Percentiles rank a stretch among this genome's conserved stretches.
These are phyloP conservation scores for Drosophila nigritarsus DNA, from an alignment of 2,888 invertebrate genomes.

Conservation along the genomic window DNA sequence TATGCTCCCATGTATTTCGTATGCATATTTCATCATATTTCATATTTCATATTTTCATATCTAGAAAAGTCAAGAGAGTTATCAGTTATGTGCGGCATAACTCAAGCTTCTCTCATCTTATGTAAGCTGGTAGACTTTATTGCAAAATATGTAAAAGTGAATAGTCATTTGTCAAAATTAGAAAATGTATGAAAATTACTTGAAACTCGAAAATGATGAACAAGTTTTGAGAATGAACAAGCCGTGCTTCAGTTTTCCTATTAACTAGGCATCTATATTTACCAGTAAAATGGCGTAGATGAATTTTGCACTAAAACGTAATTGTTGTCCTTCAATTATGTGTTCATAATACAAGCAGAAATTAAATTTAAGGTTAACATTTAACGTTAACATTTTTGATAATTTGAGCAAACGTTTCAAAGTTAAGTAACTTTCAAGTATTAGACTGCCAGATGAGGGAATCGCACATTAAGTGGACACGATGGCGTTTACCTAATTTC, in stretches of 20 bases:
- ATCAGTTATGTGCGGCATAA: background rate
- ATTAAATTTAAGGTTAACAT: background rate
- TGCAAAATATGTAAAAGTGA: background rate
- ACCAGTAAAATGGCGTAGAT: background rate
- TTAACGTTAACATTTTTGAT: background rate
- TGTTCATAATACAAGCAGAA: background rate
- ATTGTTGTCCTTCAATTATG: background rate
- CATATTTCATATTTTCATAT: too few species aligned
- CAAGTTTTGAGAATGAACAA: background rate
- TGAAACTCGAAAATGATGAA: background rate
- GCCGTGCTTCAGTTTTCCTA: background rate
- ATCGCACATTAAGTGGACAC: slow-evolving; percentile 32
- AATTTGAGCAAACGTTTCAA: background rate
- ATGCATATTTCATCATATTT: too few species aligned
- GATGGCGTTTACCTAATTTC: slow-evolving; percentile 46
- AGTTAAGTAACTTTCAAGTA: slow-evolving; percentile 4
- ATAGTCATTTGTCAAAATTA: background rate
- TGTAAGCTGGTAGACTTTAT: background rate
- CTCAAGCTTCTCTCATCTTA: background rate
- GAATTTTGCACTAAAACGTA: background rate
- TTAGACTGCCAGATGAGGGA: slow-evolving; percentile 9
- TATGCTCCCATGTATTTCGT: background rate
- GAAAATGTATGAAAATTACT: background rate
- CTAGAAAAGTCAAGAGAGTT: background rate
- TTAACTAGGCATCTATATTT: background rate